Conservation (phyloP, 2,797 vertebrate species). For the Enoplosus armatus region DNA sequence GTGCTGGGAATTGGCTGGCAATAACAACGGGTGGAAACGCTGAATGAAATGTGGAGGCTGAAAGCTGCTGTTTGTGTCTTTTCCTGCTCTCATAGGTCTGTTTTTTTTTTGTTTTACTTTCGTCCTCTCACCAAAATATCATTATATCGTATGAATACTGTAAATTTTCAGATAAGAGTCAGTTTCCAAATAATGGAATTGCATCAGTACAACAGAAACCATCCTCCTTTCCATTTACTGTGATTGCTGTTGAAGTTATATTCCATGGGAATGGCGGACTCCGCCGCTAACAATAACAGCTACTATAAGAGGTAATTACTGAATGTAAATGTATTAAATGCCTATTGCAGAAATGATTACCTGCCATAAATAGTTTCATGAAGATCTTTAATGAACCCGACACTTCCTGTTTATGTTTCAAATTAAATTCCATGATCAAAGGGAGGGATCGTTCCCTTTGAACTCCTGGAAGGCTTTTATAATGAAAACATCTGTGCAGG, state of each 20-base stretch:
- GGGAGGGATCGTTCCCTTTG: too few relatives aligned
- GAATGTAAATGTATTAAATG: too few relatives aligned
- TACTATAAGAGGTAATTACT: too few relatives aligned
- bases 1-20: slow-evolving; percentile 19
- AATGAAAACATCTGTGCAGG: neutral
- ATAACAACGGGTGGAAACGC: neutral
- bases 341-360: neutral
- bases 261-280: too few relatives aligned
- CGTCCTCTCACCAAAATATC: neutral
- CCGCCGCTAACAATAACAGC: too few relatives aligned
- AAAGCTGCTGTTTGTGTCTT: neutral
- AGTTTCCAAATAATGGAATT: neutral
- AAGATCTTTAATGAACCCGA: neutral
- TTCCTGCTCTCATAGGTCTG: neutral
- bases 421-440: neutral
- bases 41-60: slow-evolving; percentile 9
- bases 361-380: neutral
- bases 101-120: neutral
- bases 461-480: neutral
- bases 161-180: neutral
- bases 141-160: neutral
- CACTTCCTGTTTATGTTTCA: neutral
- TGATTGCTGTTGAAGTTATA: too few relatives aligned
- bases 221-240: too few relatives aligned
- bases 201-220: neutral